Conservation (phyloP, 2,797 vertebrate genomes). For the Cheirogaleus major region DNA sequence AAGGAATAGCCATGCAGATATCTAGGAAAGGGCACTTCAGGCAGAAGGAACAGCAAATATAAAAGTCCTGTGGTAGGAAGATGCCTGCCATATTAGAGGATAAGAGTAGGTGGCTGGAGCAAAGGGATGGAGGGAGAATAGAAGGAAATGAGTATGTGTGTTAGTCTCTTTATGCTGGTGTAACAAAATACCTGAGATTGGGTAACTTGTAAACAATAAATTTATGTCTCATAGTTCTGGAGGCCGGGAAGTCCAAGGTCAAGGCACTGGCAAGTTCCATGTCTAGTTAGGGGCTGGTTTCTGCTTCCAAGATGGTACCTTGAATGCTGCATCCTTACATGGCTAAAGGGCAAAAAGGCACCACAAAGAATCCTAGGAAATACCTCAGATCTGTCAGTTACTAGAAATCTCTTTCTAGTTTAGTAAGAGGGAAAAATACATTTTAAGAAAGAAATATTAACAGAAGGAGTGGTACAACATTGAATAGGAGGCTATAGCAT, state of each 20-base stretch:
- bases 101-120: not conserved
- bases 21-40: not conserved
- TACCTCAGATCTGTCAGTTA: not conserved
- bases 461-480: not conserved
- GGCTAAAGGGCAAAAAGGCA: not conserved
- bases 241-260: not conserved
- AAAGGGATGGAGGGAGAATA: not conserved
- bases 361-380: not conserved
- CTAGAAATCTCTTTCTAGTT: not conserved
- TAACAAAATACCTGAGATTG: not conserved
- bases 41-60: not conserved
- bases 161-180: not conserved
- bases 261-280: not conserved
- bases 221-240: not conserved
- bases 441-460: not conserved
- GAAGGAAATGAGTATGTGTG: not conserved
- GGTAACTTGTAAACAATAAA: not conserved
- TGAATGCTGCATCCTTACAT: not conserved
- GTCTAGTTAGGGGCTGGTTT: not conserved
- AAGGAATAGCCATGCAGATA: not conserved
- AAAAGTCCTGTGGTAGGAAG: not conserved
- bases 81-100: not conserved
- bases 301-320: not conserved
- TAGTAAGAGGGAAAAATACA: not conserved
- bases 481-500: not conserved